These are phyloP conservation scores for Sycophila sp. DNA, from an alignment of 1,140 invertebrate genomes.

Conservation along the genomic window DNA sequence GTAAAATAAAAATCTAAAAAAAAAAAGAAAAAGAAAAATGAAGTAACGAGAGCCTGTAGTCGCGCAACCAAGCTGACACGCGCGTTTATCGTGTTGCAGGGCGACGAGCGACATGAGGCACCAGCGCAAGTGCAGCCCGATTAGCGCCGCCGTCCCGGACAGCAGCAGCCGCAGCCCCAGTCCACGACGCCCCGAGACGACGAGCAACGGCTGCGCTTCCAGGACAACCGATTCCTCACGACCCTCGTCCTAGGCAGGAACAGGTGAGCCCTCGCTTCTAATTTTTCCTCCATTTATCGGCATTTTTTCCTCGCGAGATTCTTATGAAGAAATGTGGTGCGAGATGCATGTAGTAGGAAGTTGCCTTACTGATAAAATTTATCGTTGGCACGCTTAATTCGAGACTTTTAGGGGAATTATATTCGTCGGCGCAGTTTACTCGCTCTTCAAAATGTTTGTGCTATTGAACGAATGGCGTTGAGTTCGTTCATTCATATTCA, in stretches of 20 bases:
- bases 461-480: no score
- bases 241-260: slow-evolving; percentile 60
- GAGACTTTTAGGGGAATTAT: no score
- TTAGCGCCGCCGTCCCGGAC: not conserved
- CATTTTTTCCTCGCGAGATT: no score
- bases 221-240: slow-evolving; percentile 61
- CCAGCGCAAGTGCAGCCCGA: slow-evolving; percentile 2
- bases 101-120: slow-evolving; percentile 57
- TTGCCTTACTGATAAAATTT: no score
- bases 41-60: not conserved
- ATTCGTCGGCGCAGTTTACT: no score
- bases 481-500: no score
- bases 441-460: no score
- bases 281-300: not conserved
- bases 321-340: no score
- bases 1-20: not conserved
- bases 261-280: slow-evolving; percentile 48
- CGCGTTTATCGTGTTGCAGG: slow-evolving; percentile 48
- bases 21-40: not conserved
- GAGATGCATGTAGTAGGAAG: no score
- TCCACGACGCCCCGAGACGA: slow-evolving; percentile 22
- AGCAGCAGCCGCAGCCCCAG: not conserved
- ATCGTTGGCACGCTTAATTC: no score
- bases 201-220: slow-evolving; percentile 60
- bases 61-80: not conserved